Conservation (phyloP, 2,113 vertebrate species). For the Siniperca knerii region DNA sequence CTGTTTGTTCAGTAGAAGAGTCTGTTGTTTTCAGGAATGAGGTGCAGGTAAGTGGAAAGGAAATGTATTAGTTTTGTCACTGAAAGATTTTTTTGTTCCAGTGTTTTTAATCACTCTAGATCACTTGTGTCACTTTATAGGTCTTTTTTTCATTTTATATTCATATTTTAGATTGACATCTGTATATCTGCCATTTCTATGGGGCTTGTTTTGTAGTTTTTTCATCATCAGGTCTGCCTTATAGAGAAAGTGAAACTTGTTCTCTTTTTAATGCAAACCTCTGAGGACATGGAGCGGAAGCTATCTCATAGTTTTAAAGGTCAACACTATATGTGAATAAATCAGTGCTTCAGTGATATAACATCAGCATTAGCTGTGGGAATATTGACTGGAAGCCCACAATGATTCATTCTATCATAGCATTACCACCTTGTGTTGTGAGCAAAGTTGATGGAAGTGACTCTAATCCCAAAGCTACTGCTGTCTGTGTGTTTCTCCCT, state of each 20-base stretch:
- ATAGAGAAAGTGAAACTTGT: not conserved
- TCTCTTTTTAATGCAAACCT: not conserved
- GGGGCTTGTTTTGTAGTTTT: not conserved
- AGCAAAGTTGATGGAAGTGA: conserved; percentile 30
- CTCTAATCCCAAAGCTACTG: conserved; percentile 35
- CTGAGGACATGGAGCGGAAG: not conserved
- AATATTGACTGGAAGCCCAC: conserved; percentile 27
- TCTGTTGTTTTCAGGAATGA: not conserved
- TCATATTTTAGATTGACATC: not conserved
- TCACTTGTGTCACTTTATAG: no score
- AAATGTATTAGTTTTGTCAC: not conserved
- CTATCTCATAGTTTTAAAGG: conserved; percentile 39
- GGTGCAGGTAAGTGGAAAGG: not conserved
- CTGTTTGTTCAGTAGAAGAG: not conserved
- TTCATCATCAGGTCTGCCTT: not conserved
- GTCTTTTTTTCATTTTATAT: not conserved
- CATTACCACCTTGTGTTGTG: conserved; percentile 14
- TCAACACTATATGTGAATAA: conserved; percentile 27
- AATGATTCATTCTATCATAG: conserved; percentile 29
- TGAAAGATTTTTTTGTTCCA: not conserved
- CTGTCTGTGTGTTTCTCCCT: conserved; percentile 31
- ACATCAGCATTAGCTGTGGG: conserved; percentile 35
- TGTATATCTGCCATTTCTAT: not conserved
- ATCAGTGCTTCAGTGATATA: not conserved
- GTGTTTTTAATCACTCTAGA: not conserved